Base-by-base conservation (phyloP, 2,113 vertebrate genomes). In the Hoplias malabaricus region DNA sequence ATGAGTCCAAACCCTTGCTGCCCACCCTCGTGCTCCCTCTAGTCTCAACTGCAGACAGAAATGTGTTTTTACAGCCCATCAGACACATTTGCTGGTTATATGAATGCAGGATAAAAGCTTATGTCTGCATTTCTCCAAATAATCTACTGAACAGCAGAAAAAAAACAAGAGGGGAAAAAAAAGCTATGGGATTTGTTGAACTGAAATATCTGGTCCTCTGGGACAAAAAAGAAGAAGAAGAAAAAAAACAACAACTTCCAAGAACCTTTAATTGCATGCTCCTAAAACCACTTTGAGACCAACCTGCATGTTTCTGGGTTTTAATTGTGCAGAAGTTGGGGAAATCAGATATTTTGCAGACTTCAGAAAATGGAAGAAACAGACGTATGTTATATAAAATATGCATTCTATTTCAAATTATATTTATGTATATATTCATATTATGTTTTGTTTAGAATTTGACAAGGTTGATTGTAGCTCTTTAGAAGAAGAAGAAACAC, bases 241-340 rank as follows among this genome's bases (percentile, higher is more conserved):
- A n/a, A n/a, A n/a, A n/a, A n/a, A n/a, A n/a, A n/a, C n/a, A n/a
- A n/a, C n/a, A n/a, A 21, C 63, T 75, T 75, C 33, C 23, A 42
- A 50, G 33, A 29, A 31, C 14, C 14, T 40, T 33, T 36, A 42
- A 81, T 77, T 72, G 65, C 62, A n/a, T 57, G 69, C 54, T 68
- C 5, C 23, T 77, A 25, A 23, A 61, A 77, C 42, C 13, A 77
- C 68, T 71, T 25, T 82, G n/a, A 69, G 53, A 59, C 25, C 36
- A 65, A 70, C 11, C 8, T 19, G 19, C 53, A 33, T 75, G 61
- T 59, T 36, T 74, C 42, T 21, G 27, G 40, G 16, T 12, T 61
- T 75, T 75, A 71, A 78, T 82, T 75, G 65, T 54, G 40, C 33
- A 33, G 25, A 14, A 27, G 31, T 61, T 34, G 59, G 23, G 33